Evolutionary conservation across 2,888 invertebrate species (phyloP).

Genomic region (Brachyopa scutellaris): DNA sequence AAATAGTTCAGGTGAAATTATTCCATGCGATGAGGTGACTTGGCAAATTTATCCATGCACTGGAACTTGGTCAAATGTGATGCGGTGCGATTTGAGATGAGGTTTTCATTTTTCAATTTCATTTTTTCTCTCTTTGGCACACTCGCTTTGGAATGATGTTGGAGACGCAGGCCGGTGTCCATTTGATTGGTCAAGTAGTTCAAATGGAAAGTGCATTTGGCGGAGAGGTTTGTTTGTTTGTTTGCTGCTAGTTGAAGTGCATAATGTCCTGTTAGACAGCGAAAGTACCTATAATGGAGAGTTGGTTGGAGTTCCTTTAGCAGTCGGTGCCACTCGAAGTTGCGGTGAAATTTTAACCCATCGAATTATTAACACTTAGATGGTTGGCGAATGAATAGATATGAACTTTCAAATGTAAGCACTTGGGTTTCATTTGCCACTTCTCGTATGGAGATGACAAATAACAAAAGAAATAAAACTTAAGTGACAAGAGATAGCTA

Average conservation of each 20-base stretch:
- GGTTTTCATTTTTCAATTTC: constrained; percentile 13
- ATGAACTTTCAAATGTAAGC: no score
- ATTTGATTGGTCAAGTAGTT: constrained; percentile 64
- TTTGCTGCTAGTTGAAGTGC: constrained; percentile 32
- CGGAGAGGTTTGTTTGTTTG: constrained; percentile 50
- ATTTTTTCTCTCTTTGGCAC: no score
- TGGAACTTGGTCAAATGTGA: constrained; percentile 50
- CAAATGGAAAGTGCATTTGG: constrained; percentile 58
- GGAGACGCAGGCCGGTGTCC: constrained; percentile 10
- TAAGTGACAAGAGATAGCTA: no score
- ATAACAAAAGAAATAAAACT: no score
- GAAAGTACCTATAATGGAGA: constrained; percentile 57
- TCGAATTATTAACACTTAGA: constrained; percentile 19
- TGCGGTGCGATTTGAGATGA: constrained; percentile 36
- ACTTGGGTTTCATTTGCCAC: no score
- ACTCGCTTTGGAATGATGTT: not conserved
- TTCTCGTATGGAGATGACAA: no score
- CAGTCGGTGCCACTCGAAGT: constrained; percentile 40
- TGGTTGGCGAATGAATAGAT: not conserved
- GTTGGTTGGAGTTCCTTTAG: constrained; percentile 18
- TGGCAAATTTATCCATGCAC: constrained; percentile 40
- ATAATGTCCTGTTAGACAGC: constrained; percentile 58
- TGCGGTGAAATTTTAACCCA: constrained; percentile 33
- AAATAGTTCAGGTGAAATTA: constrained; percentile 71
- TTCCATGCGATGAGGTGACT: constrained; percentile 46